phyloP scores from a whole-genome alignment of 2,888 invertebrate genomes.

The Macaria notata region DNA sequence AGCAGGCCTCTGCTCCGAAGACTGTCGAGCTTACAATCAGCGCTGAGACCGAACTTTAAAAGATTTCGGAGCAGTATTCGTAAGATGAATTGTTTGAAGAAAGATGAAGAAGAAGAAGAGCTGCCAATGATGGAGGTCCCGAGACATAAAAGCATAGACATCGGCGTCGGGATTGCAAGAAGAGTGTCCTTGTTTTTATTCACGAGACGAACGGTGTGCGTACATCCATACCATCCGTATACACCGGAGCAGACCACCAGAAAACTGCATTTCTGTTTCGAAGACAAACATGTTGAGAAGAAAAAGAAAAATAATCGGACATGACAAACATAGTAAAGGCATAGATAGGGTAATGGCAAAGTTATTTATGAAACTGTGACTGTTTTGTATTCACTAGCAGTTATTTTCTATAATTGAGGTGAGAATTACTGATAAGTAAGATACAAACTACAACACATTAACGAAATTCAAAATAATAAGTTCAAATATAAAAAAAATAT shows the following conservation, averaged over 20 bases:
- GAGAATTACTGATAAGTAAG: too few relatives aligned
- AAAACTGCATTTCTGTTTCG: slow-evolving; percentile 59
- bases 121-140: slow-evolving; percentile 57
- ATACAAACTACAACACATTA: too few relatives aligned
- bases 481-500: too few relatives aligned
- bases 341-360: too few relatives aligned
- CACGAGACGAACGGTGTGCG: slow-evolving; percentile 64
- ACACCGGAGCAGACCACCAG: slow-evolving; percentile 69
- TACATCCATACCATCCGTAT: slow-evolving; percentile 74
- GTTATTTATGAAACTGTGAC: too few relatives aligned
- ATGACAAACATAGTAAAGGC: background rate
- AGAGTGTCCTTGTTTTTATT: slow-evolving; percentile 69
- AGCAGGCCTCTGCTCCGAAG: slow-evolving; percentile 40
- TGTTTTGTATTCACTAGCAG: too few relatives aligned
- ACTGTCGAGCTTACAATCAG: slow-evolving; percentile 47
- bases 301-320: slow-evolving; percentile 3
- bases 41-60: slow-evolving; percentile 52
- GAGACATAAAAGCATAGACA: slow-evolving; percentile 70
- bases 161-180: slow-evolving; percentile 67
- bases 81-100: slow-evolving; percentile 62
- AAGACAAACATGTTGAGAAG: slow-evolving; percentile 43
- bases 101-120: slow-evolving; percentile 48
- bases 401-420: too few relatives aligned
- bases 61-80: slow-evolving; percentile 53
- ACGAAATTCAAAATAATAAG: too few relatives aligned